Base-by-base conservation (phyloP, 2,888 invertebrate genomes). In the Cerastis rubricosa region DNA sequence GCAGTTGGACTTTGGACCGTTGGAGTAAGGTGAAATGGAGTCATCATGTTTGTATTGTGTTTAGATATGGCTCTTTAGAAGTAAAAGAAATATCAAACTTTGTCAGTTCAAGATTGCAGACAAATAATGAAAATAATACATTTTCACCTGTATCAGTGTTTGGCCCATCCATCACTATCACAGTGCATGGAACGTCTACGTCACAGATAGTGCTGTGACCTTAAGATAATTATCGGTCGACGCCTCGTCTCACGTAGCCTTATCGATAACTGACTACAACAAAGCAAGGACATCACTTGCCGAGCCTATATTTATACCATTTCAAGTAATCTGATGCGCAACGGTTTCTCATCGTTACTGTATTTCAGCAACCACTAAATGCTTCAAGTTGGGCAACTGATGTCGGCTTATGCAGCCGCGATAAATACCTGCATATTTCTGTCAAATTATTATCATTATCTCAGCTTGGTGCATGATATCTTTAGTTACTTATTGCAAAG, bases 181-280 rank as follows among this genome's bases (percentile, higher is more conserved):
- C 88, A 89, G 86, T 90, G 89, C 90, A 93, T 93, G 91, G 91
- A 89, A 92, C 89, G 90, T 79, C 91, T 87, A 93, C 95, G 94
- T 95, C 94, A 95, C 88, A 90, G 96, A 95, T 96, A 96, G 93
- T 94, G 91, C 81, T 93, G 92, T 93, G 96, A 96, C 96, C 96
- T 96, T 95, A 94, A 93, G 94, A 95, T 94, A 95, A 94, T 94
- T 95, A 96, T 96, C 96, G 96, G 96, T 95, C 96, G 95, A 90
- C 95, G 96, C 92, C 96, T 94, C 94, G 93, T 93, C 94, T 92
- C 91, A 87, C 87, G 85, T 86, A 85, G 81, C 87, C 91, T 93
- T 94, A 93, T 95, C 94, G 94, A 94, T 94, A 93, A 92, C 90
- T 91, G 88, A 85, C 72, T 85, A 92, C 90, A 92, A 92, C 92